These are phyloP conservation scores for Operophtera brumata DNA, from an alignment of 2,888 invertebrate genomes.

Conservation along the genomic window DNA sequence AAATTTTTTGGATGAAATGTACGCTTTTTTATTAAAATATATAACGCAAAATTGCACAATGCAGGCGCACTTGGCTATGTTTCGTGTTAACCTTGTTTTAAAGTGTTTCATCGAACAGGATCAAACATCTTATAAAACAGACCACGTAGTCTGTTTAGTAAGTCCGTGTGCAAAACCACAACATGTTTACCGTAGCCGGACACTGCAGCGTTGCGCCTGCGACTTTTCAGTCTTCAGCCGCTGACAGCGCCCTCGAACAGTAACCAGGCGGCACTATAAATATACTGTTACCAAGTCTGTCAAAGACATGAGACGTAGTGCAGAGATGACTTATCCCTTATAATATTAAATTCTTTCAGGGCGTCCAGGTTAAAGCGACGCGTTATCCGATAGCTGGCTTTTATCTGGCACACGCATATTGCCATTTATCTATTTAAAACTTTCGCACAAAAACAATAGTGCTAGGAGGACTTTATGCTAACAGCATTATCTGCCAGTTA, in stretches of 20 bases:
- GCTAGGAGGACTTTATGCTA: too few relatives aligned
- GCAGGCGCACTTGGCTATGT: neutral
- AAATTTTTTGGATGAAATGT: too few relatives aligned
- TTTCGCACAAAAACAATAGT: too few relatives aligned
- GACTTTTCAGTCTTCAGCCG: slow-evolving; percentile 41
- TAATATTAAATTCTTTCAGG: too few relatives aligned
- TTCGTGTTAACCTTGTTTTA: slow-evolving; percentile 6
- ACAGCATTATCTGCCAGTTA: too few relatives aligned
- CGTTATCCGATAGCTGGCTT: too few relatives aligned
- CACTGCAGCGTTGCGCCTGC: slow-evolving; percentile 48
- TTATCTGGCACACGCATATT: too few relatives aligned
- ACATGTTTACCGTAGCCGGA: slow-evolving; percentile 21
- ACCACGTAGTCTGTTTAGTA: slow-evolving; percentile 1
- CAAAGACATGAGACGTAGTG: slow-evolving; percentile 36
- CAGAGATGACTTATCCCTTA: too few relatives aligned
- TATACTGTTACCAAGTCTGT: slow-evolving; percentile 12
- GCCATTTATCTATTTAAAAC: too few relatives aligned
- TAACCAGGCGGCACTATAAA: slow-evolving; percentile 29
- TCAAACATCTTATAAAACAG: slow-evolving; percentile 22
- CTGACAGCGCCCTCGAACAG: slow-evolving; percentile 34
- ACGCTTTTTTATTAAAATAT: too few relatives aligned
- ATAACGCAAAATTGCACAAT: too few relatives aligned
- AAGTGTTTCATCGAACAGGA: slow-evolving; percentile 8
- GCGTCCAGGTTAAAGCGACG: too few relatives aligned
- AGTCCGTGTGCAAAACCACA: slow-evolving; percentile 14